Evolutionary conservation across 2,888 invertebrate genomes (phyloP).

Genomic region (Rotaria macrura): DNA sequence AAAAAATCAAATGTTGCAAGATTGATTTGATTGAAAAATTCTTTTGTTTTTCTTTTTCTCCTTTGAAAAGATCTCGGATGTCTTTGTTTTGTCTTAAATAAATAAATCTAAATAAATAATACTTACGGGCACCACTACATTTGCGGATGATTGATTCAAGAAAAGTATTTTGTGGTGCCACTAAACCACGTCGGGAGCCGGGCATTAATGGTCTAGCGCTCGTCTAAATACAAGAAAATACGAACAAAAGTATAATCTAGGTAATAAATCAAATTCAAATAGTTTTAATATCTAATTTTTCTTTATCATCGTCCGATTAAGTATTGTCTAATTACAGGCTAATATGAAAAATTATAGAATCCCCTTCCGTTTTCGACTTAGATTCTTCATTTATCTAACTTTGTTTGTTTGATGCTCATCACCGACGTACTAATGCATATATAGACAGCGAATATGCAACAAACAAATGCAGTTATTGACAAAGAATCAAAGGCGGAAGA

Average conservation of each 20-base stretch:
- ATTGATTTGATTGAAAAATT: not conserved
- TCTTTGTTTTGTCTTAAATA: not conserved
- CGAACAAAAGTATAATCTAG: not conserved
- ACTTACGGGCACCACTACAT: conserved; percentile 97
- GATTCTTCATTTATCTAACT: no score
- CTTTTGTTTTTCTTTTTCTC: not conserved
- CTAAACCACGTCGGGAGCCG: conserved; percentile 73
- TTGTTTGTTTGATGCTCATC: no score
- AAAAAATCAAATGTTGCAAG: not conserved
- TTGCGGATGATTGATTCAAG: conserved; percentile 97
- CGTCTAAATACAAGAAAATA: not conserved
- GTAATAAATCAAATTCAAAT: not conserved
- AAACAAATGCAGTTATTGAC: no score
- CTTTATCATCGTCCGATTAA: not conserved
- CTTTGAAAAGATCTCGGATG: not conserved
- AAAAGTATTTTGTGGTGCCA: conserved; percentile 99
- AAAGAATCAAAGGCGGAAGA: no score
- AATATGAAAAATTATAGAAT: no score
- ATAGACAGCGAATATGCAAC: no score
- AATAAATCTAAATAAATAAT: not conserved
- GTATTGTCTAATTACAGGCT: not conserved
- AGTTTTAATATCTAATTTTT: not conserved
- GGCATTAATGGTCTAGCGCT: conserved; percentile 24
- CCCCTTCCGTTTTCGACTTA: no score
- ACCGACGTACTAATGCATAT: no score